Base-by-base conservation (phyloP, 2,797 vertebrate species). In the Pseudocheirus occidentalis region DNA sequence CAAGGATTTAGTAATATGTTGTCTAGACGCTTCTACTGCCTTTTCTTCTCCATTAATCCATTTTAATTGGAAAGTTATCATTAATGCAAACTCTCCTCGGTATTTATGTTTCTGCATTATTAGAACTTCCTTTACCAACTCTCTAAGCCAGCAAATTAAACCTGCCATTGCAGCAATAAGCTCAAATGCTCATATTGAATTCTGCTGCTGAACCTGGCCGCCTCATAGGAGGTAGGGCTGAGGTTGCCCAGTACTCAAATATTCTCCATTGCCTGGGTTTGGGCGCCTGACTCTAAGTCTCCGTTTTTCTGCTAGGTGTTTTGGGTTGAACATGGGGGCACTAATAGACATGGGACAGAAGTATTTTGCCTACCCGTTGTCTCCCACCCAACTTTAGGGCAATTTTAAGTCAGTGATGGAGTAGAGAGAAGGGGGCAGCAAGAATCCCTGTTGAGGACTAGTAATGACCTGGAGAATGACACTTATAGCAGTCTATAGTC, bases 61-160 rank as follows among this genome's bases (percentile, higher is more conserved):
- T 97, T 98, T 97, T 97, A 98, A 98, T 97, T 97, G 97, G 97
- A 97, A 98, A 97, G 97, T 98, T 98, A 98, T 97, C 97, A 96
- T 98, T 58, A 96, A 98, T 96, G 95, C 94, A 97, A 98, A 98
- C 96, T 97, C 97, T 98, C 97, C 95, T 97, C 14, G 95, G 97
- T 97, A 97, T 98, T 98, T 97, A 97, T 62, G 3, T 96, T 97
- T 97, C 92, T 93, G 94, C 89, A 73, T 98, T 97, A 97, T 97
- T 97, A 98, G 97, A 98, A 97, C 97, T 97, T 97, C 96, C 2
- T 87, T 50, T 87, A 93, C 96, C 94, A 97, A 95, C 96, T 97
- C 91, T 27, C 94, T 95, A 97, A 92, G 95, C 97, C 96, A 97
- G 97, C 95, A 98, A 98, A 97, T 98, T 97, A 98, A 98, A 97